These are phyloP conservation scores for Brachyrhaphis roseni DNA, from an alignment of 2,797 vertebrate genomes.

Conservation along the genomic window DNA sequence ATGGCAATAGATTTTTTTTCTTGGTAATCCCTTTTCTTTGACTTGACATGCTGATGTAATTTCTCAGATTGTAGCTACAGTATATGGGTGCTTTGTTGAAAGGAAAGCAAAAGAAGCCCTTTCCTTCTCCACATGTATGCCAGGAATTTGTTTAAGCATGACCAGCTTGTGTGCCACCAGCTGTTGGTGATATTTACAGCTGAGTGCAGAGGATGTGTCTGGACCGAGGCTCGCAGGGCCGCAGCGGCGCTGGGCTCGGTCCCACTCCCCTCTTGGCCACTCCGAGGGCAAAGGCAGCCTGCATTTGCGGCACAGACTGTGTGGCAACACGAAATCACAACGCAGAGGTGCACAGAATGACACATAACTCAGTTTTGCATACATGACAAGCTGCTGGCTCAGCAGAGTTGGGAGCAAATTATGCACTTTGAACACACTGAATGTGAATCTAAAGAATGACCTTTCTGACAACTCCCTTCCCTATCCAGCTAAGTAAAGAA, in stretches of 20 bases:
- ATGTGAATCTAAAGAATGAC: slow-evolving; percentile 57
- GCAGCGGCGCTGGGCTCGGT: slow-evolving; percentile 47
- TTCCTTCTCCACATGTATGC: slow-evolving; percentile 64
- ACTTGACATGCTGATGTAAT: slow-evolving; percentile 28
- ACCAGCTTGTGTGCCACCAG: slow-evolving; percentile 82
- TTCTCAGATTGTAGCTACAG: slow-evolving; percentile 29
- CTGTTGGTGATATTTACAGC: slow-evolving; percentile 86
- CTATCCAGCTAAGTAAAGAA: slow-evolving; percentile 27
- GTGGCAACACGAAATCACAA: slow-evolving; percentile 50
- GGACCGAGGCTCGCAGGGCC: slow-evolving; percentile 62
- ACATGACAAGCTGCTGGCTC: slow-evolving; percentile 55
- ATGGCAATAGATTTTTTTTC: slow-evolving; percentile 26
- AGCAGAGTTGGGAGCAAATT: slow-evolving; percentile 44
- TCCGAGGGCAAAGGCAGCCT: slow-evolving; percentile 64
- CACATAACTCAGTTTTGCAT: slow-evolving; percentile 38
- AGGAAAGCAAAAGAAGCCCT: slow-evolving; percentile 48
- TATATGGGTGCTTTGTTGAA: slow-evolving; percentile 45
- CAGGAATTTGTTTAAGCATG: slow-evolving; percentile 79
- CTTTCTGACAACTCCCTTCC: slow-evolving; percentile 50
- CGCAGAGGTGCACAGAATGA: slow-evolving; percentile 41
- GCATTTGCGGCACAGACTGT: slow-evolving; percentile 39
- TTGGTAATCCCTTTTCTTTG: slow-evolving; percentile 17
- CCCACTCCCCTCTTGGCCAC: slow-evolving; percentile 63
- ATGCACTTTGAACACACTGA: slow-evolving; percentile 38
- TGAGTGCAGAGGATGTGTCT: slow-evolving; percentile 77